These are phyloP conservation scores for Melolontha melolontha DNA, from an alignment of 2,888 invertebrate species.

Conservation along the genomic window DNA sequence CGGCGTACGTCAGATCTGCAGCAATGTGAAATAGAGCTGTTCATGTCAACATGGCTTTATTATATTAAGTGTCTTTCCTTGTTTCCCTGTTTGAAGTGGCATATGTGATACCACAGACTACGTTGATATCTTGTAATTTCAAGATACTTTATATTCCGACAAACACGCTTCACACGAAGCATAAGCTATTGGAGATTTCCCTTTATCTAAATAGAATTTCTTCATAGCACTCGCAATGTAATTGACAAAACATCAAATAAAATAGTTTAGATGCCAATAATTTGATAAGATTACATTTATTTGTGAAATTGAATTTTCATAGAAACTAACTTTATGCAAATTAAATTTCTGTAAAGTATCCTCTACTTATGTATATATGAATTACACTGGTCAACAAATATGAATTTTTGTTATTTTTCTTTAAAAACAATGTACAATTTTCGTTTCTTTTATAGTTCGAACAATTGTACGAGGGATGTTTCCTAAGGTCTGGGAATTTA, in stretches of 20 bases:
- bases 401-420: too few relatives aligned
- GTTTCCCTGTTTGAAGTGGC: conserved; percentile 6
- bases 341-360: too few relatives aligned
- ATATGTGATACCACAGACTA: not conserved
- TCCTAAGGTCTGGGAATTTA: too few relatives aligned
- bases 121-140: not conserved
- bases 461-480: too few relatives aligned
- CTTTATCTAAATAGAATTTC: conserved; percentile 8
- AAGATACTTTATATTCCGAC: not conserved
- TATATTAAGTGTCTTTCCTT: conserved; percentile 21
- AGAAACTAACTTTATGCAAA: too few relatives aligned
- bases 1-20: not conserved
- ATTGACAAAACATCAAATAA: not conserved
- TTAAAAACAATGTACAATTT: too few relatives aligned
- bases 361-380: too few relatives aligned
- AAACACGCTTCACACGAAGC: not conserved
- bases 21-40: not conserved
- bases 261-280: not conserved
- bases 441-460: too few relatives aligned
- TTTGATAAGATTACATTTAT: too few relatives aligned
- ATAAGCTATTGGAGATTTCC: not conserved
- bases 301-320: too few relatives aligned
- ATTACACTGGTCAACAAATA: too few relatives aligned
- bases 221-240: not conserved
- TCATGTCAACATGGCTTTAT: conserved; percentile 16